phyloP scores from a whole-genome alignment of 1,140 invertebrate genomes.

The Bombus haemorrhoidalis region DNA sequence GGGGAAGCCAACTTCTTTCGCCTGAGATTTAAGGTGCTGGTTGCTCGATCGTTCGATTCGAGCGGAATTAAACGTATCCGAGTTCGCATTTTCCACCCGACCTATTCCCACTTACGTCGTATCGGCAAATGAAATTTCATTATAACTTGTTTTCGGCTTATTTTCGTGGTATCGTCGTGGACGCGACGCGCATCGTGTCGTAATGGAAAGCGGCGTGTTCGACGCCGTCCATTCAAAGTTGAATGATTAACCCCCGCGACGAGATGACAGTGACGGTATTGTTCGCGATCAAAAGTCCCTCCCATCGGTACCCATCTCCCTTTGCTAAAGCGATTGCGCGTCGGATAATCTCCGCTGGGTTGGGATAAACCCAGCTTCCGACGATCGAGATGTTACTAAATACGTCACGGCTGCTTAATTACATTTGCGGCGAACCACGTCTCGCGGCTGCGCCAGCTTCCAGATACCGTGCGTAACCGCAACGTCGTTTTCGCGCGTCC shows the following conservation, averaged over 20 bases:
- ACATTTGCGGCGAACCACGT: constrained; percentile 47
- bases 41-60: no score
- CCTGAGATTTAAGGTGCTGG: no score
- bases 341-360: constrained; percentile 75
- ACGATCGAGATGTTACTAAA: constrained; percentile 53
- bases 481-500: no score
- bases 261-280: constrained; percentile 75
- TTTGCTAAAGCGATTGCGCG: constrained; percentile 73
- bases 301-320: constrained; percentile 40
- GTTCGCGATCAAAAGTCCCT: constrained; percentile 53
- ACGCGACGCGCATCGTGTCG: no score
- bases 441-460: not conserved
- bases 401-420: constrained; percentile 63
- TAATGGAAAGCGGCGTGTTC: not conserved
- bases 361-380: constrained; percentile 67
- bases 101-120: no score
- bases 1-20: accelerated
- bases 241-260: constrained; percentile 76
- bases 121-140: accelerated
- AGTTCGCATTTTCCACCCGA: no score
- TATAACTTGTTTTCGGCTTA: not conserved
- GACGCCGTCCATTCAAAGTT: constrained; percentile 57
- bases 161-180: no score
- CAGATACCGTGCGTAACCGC: no score
- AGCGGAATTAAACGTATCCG: no score